Evolutionary conservation across 2,113 vertebrate genomes (phyloP).

Genomic region (Sterna hirundo): DNA sequence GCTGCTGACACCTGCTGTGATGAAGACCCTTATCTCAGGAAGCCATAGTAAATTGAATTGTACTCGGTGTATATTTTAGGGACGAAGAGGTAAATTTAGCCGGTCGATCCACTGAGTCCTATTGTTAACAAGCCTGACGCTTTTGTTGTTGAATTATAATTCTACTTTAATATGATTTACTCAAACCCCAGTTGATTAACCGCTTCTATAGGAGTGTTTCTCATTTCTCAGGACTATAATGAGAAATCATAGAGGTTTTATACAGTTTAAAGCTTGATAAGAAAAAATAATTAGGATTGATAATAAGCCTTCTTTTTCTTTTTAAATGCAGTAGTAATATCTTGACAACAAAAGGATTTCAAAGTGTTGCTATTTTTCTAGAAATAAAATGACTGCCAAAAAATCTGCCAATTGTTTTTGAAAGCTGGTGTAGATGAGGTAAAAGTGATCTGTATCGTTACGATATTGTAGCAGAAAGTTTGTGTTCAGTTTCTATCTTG

Average conservation of each 20-base stretch:
- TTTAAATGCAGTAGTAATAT: neutral
- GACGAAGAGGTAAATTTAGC: neutral
- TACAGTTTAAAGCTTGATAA: conserved; percentile 3
- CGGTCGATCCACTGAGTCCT: neutral
- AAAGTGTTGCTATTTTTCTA: neutral
- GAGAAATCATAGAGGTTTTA: neutral
- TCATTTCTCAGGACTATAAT: neutral
- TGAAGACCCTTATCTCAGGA: neutral
- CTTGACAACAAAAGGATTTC: neutral
- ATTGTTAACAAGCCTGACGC: neutral
- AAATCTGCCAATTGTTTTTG: neutral
- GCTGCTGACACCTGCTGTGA: neutral
- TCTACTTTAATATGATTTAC: neutral
- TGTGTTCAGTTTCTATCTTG: neutral
- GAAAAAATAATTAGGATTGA: conserved; percentile 2
- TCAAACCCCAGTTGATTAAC: neutral
- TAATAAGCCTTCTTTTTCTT: neutral
- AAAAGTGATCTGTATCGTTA: neutral
- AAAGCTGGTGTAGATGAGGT: neutral
- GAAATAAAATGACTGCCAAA: neutral
- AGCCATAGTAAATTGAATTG: neutral
- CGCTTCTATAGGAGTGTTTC: neutral
- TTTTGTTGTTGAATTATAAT: neutral
- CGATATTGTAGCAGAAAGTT: neutral
- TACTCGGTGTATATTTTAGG: neutral